Conservation (phyloP, 1,140 invertebrate species). For the Stegodyphus mimosarum region DNA sequence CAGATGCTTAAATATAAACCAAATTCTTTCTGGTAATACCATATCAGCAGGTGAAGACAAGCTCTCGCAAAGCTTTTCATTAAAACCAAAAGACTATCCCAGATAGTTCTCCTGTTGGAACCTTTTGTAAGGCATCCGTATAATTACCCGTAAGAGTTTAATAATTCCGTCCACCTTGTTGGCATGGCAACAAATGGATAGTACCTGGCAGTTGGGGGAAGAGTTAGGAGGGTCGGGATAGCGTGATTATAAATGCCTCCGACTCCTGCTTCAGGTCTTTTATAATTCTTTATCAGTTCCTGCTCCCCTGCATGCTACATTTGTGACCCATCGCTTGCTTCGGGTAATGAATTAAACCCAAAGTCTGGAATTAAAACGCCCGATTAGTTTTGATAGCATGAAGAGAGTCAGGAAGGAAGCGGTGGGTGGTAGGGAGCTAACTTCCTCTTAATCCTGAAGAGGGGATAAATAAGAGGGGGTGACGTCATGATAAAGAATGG, state of each 20-base stretch:
- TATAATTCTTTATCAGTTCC: constrained; percentile 49
- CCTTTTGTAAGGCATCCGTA: constrained; percentile 50
- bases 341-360: constrained; percentile 43
- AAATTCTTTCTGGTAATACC: too few relatives aligned
- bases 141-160: constrained; percentile 56
- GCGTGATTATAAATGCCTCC: constrained; percentile 50
- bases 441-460: neutral
- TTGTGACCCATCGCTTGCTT: neutral
- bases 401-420: neutral
- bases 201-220: constrained; percentile 37
- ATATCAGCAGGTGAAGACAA: too few relatives aligned
- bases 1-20: too few relatives aligned
- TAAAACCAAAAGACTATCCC: too few relatives aligned
- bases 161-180: constrained; percentile 50
- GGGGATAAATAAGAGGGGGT: neutral
- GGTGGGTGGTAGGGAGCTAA: neutral
- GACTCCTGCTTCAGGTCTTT: constrained; percentile 27
- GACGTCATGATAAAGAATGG: neutral
- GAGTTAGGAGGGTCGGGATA: neutral
- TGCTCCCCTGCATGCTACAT: neutral
- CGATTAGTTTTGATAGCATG: constrained; percentile 50
- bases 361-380: constrained; percentile 34
- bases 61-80: too few relatives aligned
- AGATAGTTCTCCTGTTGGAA: neutral
- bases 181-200: constrained; percentile 52